Percentiles rank a stretch among this genome's conserved stretches.
phyloP scores from a whole-genome alignment of 2,113 vertebrate species.

The Morone saxatilis region DNA sequence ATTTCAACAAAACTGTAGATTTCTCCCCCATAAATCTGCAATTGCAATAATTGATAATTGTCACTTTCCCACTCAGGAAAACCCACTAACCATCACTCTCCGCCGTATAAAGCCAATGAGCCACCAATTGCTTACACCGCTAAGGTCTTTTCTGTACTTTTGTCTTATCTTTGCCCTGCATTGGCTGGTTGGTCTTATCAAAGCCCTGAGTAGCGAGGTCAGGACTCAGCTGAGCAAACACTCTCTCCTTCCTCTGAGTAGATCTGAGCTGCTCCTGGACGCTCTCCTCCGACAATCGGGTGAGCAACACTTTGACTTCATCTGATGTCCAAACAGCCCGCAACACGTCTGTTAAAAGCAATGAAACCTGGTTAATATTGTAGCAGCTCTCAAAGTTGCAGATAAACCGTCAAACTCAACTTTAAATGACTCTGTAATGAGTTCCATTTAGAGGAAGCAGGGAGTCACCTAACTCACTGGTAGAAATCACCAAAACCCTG shows the following conservation, averaged over 20 bases:
- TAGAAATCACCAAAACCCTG: too few relatives aligned
- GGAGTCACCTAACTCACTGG: too few relatives aligned
- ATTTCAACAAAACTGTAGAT: too few relatives aligned
- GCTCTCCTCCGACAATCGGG: conserved; percentile 29
- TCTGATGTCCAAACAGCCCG: conserved; percentile 39
- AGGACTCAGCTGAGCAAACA: conserved; percentile 46
- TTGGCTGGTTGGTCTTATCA: conserved; percentile 43
- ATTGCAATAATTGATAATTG: too few relatives aligned
- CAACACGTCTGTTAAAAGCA: neutral
- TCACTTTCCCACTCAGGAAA: too few relatives aligned
- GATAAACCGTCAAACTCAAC: neutral
- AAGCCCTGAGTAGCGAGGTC: conserved; percentile 54
- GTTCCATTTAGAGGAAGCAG: too few relatives aligned
- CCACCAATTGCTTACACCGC: too few relatives aligned
- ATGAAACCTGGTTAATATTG: neutral
- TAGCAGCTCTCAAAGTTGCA: neutral
- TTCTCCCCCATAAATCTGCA: too few relatives aligned
- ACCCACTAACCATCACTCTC: too few relatives aligned
- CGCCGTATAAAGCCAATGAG: too few relatives aligned
- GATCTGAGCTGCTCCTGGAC: conserved; percentile 30
- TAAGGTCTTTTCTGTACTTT: conserved; percentile 18
- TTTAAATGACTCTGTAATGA: too few relatives aligned
- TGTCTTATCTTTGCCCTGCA: conserved; percentile 40
- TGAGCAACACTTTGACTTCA: conserved; percentile 44
- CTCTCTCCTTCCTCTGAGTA: conserved; percentile 10